A percentile compares a stretch with the other conserved stretches of the same genome.
Conservation (phyloP, 2,797 vertebrate species). For the Pangasius mekongensis region DNA sequence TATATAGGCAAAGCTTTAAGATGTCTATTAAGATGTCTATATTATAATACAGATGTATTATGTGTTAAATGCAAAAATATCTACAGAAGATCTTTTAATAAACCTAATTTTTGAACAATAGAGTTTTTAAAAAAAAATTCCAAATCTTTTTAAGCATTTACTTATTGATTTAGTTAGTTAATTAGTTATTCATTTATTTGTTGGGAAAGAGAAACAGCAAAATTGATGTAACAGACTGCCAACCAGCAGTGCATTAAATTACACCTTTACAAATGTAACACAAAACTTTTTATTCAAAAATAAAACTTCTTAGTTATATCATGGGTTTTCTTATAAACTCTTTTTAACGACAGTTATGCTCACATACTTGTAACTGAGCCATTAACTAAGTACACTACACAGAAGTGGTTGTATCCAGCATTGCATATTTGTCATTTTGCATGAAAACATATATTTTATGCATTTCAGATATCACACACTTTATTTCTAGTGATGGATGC, state of each 20-base stretch:
- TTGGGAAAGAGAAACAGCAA: background rate
- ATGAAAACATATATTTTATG: background rate
- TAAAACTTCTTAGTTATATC: background rate
- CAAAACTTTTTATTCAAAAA: background rate
- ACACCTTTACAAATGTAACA: background rate
- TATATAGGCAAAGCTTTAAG: background rate
- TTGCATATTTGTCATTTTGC: background rate
- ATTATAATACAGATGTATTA: background rate
- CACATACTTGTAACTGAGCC: background rate
- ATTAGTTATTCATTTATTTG: background rate
- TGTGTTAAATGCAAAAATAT: background rate
- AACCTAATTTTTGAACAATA: background rate
- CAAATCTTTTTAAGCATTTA: background rate
- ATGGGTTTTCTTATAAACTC: background rate
- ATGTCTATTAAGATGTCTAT: background rate
- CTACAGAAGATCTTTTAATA: background rate
- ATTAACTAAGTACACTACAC: background rate
- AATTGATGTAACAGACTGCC: background rate
- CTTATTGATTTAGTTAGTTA: background rate
- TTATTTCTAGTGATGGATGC: slow-evolving; percentile 14
- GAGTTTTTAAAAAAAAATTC: background rate
- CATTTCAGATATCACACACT: background rate
- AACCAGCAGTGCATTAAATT: background rate
- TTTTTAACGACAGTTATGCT: background rate
- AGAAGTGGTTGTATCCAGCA: background rate